Evolutionary conservation across 2,888 invertebrate species (phyloP).

Genomic region (Caenorhabditis sp.): DNA sequence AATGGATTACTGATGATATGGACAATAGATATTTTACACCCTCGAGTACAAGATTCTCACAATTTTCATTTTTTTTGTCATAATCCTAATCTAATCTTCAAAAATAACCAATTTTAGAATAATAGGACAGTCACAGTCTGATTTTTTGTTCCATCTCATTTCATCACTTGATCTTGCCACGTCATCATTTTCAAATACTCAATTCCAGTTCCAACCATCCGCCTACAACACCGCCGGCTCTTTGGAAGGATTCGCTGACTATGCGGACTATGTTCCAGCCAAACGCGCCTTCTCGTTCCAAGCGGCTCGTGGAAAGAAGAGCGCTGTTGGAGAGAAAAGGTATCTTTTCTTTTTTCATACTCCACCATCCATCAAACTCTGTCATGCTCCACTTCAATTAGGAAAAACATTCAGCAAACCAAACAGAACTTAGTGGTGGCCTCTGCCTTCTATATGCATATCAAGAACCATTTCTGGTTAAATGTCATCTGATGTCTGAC

Average conservation of each 20-base stretch:
- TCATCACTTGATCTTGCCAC: slow-evolving; percentile 13
- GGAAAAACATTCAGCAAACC: slow-evolving; percentile 1
- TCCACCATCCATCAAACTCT: slow-evolving; percentile 30
- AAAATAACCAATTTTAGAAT: too few relatives aligned
- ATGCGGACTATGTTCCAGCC: slow-evolving; percentile 30
- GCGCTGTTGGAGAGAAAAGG: slow-evolving; percentile 56
- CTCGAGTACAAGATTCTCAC: too few relatives aligned
- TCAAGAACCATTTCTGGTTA: slow-evolving; percentile 48
- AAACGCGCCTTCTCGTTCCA: slow-evolving; percentile 64
- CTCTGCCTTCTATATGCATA: slow-evolving; percentile 51
- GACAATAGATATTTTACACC: too few relatives aligned
- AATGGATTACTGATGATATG: background rate
- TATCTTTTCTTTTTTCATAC: slow-evolving; percentile 8
- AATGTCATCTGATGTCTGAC: slow-evolving; percentile 58
- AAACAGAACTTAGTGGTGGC: too few relatives aligned
- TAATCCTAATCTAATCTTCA: too few relatives aligned
- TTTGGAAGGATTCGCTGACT: slow-evolving; percentile 35
- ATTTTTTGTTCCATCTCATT: too few relatives aligned
- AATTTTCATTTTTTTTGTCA: too few relatives aligned
- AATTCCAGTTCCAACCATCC: slow-evolving; percentile 53
- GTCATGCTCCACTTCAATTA: slow-evolving; percentile 41
- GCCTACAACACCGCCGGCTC: slow-evolving; percentile 33
- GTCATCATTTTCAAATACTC: slow-evolving; percentile 15
- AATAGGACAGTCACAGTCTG: too few relatives aligned
- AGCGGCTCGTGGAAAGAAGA: slow-evolving; percentile 63